Evolutionary conservation across 2,888 invertebrate genomes (phyloP).

Genomic region (Phania funesta): DNA sequence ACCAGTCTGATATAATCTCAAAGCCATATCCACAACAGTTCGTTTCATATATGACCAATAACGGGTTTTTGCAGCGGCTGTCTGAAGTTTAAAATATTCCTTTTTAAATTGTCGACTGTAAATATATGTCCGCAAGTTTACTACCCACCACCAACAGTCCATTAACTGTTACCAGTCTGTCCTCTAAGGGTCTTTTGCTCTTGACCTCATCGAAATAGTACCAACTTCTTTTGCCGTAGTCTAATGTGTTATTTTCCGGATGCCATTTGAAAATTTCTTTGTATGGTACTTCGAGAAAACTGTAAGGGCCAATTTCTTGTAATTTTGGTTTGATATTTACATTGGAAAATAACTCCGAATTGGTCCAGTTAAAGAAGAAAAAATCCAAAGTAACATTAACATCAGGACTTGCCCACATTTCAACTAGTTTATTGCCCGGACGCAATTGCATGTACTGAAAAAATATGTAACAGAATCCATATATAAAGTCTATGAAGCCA

Average conservation of each 20-base stretch:
- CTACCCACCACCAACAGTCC: slow-evolving; percentile 71
- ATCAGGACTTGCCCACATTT: slow-evolving; percentile 84
- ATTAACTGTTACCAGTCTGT: slow-evolving; percentile 71
- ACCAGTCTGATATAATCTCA: slow-evolving; percentile 82
- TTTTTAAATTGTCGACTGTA: not conserved
- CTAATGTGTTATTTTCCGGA: slow-evolving; percentile 85
- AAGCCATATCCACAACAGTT: slow-evolving; percentile 81
- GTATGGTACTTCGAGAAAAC: slow-evolving; percentile 84
- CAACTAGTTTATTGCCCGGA: slow-evolving; percentile 81
- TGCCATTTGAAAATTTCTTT: slow-evolving; percentile 88
- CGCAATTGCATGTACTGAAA: slow-evolving; percentile 81
- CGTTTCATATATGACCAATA: slow-evolving; percentile 71
- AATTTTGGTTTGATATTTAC: slow-evolving; percentile 82
- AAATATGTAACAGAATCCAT: not conserved
- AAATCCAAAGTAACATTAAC: slow-evolving; percentile 84
- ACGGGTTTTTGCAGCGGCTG: slow-evolving; percentile 65
- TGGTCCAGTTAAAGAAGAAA: slow-evolving; percentile 90
- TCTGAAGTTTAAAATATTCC: slow-evolving; percentile 36
- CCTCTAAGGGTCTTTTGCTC: slow-evolving; percentile 70
- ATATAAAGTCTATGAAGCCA: not conserved
- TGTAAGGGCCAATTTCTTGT: slow-evolving; percentile 83
- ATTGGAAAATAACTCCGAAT: slow-evolving; percentile 83
- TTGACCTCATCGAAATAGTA: slow-evolving; percentile 83
- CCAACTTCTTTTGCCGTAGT: slow-evolving; percentile 84
- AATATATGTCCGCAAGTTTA: not conserved